These are phyloP conservation scores for Cydia amplana DNA, from an alignment of 1,140 invertebrate species.

Conservation along the genomic window DNA sequence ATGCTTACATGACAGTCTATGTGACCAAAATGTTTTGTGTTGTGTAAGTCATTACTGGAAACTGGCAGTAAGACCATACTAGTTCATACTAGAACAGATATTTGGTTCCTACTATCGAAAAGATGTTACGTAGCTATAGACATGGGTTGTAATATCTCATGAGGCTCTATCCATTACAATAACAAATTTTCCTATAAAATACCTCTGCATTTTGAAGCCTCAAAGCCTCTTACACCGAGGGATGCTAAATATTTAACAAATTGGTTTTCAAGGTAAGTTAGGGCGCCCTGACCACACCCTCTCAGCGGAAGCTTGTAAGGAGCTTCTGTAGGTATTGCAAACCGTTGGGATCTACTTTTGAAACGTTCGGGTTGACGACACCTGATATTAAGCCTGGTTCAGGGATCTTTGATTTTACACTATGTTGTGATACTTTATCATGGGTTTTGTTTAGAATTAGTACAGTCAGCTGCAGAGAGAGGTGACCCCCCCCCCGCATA, in stretches of 20 bases:
- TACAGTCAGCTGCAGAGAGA: no score
- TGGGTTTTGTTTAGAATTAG: no score
- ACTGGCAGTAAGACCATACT: background rate
- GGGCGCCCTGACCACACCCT: slow-evolving; percentile 71
- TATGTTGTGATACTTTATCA: background rate
- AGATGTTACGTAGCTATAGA: background rate
- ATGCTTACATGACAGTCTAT: no score
- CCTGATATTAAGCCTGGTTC: slow-evolving; percentile 31
- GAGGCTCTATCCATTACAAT: background rate
- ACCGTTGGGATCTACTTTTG: slow-evolving; percentile 44
- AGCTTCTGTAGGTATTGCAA: slow-evolving; percentile 48
- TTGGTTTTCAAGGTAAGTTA: slow-evolving; percentile 64
- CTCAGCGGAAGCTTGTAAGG: slow-evolving; percentile 68
- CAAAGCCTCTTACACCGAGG: slow-evolving; percentile 46
- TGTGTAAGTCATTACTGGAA: background rate
- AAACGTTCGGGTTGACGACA: slow-evolving; percentile 36
- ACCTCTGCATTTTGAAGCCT: slow-evolving; percentile 42
- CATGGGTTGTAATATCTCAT: background rate
- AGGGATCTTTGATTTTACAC: background rate
- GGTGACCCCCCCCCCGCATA: no score
- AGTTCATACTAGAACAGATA: no score
- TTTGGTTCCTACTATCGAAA: background rate
- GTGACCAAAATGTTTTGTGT: no score
- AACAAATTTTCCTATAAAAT: slow-evolving; percentile 25
- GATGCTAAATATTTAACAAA: slow-evolving; percentile 71